Evolutionary conservation across 1,140 invertebrate species (phyloP).

Genomic region (Listronotus bonariensis): DNA sequence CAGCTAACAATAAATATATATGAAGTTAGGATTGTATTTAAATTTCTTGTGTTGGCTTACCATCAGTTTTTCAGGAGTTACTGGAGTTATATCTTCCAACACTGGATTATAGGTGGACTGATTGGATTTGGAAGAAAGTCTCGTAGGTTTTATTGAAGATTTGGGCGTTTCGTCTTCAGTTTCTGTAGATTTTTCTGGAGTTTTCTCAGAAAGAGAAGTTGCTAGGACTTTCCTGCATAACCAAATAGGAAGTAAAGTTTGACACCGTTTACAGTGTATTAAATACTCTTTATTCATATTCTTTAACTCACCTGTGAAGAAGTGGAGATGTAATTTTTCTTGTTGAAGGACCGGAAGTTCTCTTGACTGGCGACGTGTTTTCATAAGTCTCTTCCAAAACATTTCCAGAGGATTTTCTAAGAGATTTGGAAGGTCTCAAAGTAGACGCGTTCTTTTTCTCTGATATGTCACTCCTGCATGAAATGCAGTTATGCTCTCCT

Average conservation of each 20-base stretch:
- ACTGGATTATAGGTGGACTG: conserved; percentile 25
- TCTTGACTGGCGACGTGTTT: neutral
- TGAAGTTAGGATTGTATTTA: too few species aligned
- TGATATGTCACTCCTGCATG: neutral
- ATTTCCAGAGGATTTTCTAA: neutral
- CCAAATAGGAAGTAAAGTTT: too few species aligned
- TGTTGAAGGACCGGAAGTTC: neutral
- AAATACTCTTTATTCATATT: too few species aligned
- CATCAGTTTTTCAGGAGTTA: conserved; percentile 23
- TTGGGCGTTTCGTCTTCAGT: conserved; percentile 29
- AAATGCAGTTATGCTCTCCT: conserved; percentile 3
- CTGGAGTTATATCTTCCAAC: conserved; percentile 37
- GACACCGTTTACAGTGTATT: too few species aligned
- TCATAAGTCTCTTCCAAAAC: neutral
- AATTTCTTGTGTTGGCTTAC: neutral
- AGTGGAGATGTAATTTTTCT: neutral
- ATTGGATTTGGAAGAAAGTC: conserved; percentile 5
- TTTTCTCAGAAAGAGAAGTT: conserved; percentile 1
- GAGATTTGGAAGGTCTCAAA: too few species aligned
- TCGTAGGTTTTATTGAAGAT: conserved; percentile 21
- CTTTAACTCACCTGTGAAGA: conserved; percentile 1
- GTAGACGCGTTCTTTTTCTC: too few species aligned
- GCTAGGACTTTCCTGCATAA: neutral
- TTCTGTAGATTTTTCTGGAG: neutral
- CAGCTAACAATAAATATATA: too few species aligned